Percentiles rank a stretch among this genome's conserved stretches.
These are phyloP conservation scores for Steatocranus sp. DNA, from an alignment of 2,797 vertebrate genomes.

Conservation along the genomic window DNA sequence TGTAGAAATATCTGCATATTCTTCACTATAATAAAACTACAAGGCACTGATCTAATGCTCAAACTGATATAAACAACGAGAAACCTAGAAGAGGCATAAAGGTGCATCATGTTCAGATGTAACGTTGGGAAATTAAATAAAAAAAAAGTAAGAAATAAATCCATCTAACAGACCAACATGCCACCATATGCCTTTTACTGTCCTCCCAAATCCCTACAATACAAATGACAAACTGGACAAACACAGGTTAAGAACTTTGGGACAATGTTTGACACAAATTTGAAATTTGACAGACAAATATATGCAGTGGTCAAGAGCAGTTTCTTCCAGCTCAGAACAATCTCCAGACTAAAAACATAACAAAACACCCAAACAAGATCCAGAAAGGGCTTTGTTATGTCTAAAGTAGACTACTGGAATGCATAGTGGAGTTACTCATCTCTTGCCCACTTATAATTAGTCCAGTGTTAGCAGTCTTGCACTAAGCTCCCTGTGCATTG, in stretches of 20 bases:
- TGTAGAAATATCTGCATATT: neutral
- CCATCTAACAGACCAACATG: neutral
- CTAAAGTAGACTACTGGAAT: neutral
- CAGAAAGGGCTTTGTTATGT: neutral
- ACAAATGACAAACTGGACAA: neutral
- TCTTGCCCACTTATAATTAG: neutral
- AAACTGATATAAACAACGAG: neutral
- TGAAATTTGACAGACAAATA: neutral
- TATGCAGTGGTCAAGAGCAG: neutral
- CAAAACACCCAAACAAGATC: neutral
- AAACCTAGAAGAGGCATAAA: neutral
- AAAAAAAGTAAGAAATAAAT: neutral
- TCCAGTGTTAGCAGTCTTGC: neutral
- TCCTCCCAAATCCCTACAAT: neutral
- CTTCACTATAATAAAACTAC: neutral
- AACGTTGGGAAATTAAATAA: fast-evolving
- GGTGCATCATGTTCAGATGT: neutral
- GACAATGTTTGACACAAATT: neutral
- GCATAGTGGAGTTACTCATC: neutral
- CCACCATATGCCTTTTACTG: neutral
- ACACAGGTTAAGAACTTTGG: neutral
- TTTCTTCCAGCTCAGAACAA: neutral
- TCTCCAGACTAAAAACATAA: neutral
- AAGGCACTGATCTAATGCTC: neutral
- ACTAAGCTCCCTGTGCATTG: neutral